phyloP scores from a whole-genome alignment of 2,113 vertebrate genomes.

The Tragelaphus buxtoni region DNA sequence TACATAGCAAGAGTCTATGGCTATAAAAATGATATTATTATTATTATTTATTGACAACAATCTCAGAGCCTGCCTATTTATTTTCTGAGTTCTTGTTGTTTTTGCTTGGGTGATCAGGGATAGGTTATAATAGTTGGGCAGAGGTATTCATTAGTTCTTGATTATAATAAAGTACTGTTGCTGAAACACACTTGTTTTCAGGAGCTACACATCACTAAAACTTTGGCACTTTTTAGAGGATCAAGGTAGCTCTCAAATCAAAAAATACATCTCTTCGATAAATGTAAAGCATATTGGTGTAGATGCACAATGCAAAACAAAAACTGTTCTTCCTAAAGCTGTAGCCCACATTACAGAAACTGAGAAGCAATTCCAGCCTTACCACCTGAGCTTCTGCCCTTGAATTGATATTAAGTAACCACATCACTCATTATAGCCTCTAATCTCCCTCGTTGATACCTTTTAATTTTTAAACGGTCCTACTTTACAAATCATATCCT shows the following conservation, averaged over 20 bases:
- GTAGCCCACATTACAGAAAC: background rate
- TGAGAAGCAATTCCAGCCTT: constrained; percentile 4
- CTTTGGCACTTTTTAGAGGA: background rate
- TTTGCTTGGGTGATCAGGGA: background rate
- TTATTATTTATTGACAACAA: background rate
- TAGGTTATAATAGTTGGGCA: background rate
- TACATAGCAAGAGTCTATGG: background rate
- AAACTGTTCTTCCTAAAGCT: background rate
- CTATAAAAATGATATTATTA: background rate
- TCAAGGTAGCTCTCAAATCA: background rate
- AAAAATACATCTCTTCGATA: background rate
- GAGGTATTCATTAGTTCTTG: background rate
- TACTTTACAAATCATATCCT: constrained; percentile 72
- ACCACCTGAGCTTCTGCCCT: constrained; percentile 53
- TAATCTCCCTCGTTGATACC: constrained; percentile 77
- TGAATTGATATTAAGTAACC: constrained; percentile 74
- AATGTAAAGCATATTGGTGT: background rate
- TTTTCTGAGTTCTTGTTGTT: background rate
- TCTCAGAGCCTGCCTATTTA: background rate
- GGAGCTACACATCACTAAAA: background rate
- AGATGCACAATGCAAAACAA: background rate
- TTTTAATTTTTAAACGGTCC: constrained; percentile 83
- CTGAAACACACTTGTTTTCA: background rate
- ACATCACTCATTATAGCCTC: constrained; percentile 73
- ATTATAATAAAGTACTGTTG: background rate